These are phyloP conservation scores for Dendronephthya gigantea DNA, from an alignment of 64 coral and sea anemone species.

Conservation along the genomic window DNA sequence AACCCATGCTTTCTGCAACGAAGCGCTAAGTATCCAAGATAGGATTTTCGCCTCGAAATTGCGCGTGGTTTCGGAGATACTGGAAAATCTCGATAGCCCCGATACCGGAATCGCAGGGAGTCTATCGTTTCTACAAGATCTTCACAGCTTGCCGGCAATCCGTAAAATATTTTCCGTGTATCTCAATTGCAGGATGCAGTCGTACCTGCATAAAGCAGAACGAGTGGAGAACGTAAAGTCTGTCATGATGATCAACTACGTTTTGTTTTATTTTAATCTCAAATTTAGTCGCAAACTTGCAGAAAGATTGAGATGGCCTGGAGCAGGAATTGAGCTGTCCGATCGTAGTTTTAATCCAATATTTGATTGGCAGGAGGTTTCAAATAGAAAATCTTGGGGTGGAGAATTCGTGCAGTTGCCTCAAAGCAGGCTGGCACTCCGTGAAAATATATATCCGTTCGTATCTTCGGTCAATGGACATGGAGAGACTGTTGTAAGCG, in stretches of 20 bases:
- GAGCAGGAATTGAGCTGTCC: not conserved
- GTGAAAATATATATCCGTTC: not conserved
- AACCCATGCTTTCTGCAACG: no score
- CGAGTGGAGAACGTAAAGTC: not conserved
- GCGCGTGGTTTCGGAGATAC: no score
- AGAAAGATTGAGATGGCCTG: no score
- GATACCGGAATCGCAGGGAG: not conserved
- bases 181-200: not conserved
- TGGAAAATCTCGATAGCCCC: no score
- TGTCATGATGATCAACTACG: not conserved
- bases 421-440: not conserved
- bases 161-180: not conserved
- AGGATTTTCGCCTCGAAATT: no score
- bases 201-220: not conserved
- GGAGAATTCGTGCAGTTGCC: not conserved
- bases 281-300: no score
- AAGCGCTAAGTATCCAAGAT: no score
- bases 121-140: not conserved
- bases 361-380: not conserved
- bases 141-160: not conserved
- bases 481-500: not conserved
- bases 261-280: not conserved
- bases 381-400: not conserved
- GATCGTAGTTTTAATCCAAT: not conserved
- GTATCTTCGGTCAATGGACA: not conserved